These are phyloP conservation scores for Agonum fuliginosum DNA, from an alignment of 2,888 invertebrate species.

Conservation along the genomic window DNA sequence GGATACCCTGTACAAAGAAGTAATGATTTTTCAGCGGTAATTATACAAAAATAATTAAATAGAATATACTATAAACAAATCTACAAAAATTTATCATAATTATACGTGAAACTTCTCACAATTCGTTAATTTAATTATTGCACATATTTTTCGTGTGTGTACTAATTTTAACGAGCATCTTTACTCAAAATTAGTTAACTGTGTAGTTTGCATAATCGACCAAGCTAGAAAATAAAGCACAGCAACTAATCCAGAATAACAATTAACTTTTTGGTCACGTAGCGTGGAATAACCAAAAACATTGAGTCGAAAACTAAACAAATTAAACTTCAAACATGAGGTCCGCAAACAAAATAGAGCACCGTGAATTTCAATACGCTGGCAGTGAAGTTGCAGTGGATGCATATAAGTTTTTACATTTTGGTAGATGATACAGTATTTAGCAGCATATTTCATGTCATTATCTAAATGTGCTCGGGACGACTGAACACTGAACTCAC, in stretches of 20 bases:
- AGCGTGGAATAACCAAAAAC: constrained; percentile 33
- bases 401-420: constrained; percentile 32
- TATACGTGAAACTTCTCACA: no score
- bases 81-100: no score
- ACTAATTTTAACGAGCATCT: constrained; percentile 1
- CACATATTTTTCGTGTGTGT: constrained; percentile 25
- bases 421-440: constrained; percentile 52
- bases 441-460: constrained; percentile 56
- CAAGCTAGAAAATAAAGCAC: constrained; percentile 13
- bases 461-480: constrained; percentile 52
- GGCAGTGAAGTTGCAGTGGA: constrained; percentile 13
- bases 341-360: constrained; percentile 5
- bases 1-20: no score
- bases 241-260: constrained; percentile 15
- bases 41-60: background rate
- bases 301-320: constrained; percentile 29
- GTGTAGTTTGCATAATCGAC: constrained; percentile 13
- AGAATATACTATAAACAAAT: no score
- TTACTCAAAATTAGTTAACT: background rate
- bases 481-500: constrained; percentile 30
- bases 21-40: no score
- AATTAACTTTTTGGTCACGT: constrained; percentile 41
- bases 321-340: constrained; percentile 36
- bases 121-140: no score
- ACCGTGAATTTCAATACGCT: constrained; percentile 18